These are phyloP conservation scores for Sminthopsis crassicaudata DNA, from an alignment of 2,113 vertebrate genomes.

Conservation along the genomic window DNA sequence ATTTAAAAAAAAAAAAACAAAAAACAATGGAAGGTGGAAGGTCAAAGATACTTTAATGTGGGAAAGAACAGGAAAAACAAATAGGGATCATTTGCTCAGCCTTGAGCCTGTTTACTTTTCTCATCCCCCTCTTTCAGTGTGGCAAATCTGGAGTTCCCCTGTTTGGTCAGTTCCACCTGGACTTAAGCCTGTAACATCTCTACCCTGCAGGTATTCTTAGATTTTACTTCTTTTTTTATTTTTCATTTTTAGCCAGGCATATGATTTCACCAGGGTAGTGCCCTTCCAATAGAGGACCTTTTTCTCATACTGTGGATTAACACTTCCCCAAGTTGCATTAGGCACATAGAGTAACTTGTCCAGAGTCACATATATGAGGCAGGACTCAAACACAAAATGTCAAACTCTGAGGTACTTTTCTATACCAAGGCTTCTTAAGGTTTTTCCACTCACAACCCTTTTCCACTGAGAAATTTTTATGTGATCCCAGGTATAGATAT, in stretches of 20 bases:
- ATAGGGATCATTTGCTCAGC: not conserved
- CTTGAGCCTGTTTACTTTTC: not conserved
- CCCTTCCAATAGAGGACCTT: not conserved
- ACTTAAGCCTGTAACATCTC: not conserved
- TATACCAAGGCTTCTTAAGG: too few species aligned
- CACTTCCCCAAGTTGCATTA: not conserved
- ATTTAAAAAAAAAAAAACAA: not conserved
- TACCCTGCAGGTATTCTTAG: not conserved
- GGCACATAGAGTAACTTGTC: not conserved
- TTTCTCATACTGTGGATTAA: not conserved
- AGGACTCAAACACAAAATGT: not conserved
- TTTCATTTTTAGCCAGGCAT: not conserved
- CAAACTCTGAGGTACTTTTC: not conserved
- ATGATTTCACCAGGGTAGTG: not conserved
- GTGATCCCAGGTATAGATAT: too few species aligned
- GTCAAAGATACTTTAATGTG: not conserved
- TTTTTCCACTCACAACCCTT: too few species aligned
- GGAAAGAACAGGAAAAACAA: not conserved
- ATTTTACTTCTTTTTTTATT: not conserved
- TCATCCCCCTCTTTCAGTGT: not conserved
- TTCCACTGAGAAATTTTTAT: too few species aligned
- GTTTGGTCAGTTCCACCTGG: not conserved
- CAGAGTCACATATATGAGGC: not conserved
- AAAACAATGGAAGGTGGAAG: not conserved
- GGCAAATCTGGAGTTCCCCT: not conserved